Evolutionary conservation across 1,140 invertebrate species (phyloP).

Genomic region (Phocides pigmalion): DNA sequence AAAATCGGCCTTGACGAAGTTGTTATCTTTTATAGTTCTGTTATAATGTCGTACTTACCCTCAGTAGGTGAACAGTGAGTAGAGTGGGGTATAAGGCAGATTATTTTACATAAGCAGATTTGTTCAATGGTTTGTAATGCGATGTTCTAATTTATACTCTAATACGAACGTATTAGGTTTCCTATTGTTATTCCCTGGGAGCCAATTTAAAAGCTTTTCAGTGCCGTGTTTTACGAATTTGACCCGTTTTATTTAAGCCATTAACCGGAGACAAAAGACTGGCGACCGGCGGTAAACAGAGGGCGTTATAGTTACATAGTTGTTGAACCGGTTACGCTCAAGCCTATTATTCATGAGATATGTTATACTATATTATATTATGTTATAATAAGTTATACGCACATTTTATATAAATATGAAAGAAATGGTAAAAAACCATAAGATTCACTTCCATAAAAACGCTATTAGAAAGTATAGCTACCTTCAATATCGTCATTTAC

Average conservation of each 20-base stretch:
- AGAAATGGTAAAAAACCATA: no score
- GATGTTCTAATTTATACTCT: slow-evolving; percentile 61
- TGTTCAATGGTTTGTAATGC: slow-evolving; percentile 51
- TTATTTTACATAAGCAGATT: slow-evolving; percentile 59
- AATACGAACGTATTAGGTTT: slow-evolving; percentile 47
- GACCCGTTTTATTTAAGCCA: slow-evolving; percentile 78
- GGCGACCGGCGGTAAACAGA: slow-evolving; percentile 60
- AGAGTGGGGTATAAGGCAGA: slow-evolving; percentile 58
- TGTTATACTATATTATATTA: slow-evolving; percentile 53
- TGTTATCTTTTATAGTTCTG: slow-evolving; percentile 64
- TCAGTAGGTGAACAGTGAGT: slow-evolving; percentile 49
- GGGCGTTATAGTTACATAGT: slow-evolving; percentile 61
- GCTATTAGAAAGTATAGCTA: no score
- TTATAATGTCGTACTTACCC: slow-evolving; percentile 41
- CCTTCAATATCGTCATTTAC: no score
- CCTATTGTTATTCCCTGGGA: slow-evolving; percentile 43
- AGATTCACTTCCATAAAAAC: no score
- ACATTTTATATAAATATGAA: no score
- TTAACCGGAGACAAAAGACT: slow-evolving; percentile 79
- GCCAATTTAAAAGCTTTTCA: slow-evolving; percentile 64
- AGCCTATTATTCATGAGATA: slow-evolving; percentile 67
- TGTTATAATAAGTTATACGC: no score
- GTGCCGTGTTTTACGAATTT: slow-evolving; percentile 68
- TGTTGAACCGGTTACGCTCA: not conserved
- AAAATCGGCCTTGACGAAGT: slow-evolving; percentile 56